Evolutionary conservation across 2,888 invertebrate genomes (phyloP), one percentile per base, ranked within the genome.

Genomic region (Pilophorus perplexus): DNA sequence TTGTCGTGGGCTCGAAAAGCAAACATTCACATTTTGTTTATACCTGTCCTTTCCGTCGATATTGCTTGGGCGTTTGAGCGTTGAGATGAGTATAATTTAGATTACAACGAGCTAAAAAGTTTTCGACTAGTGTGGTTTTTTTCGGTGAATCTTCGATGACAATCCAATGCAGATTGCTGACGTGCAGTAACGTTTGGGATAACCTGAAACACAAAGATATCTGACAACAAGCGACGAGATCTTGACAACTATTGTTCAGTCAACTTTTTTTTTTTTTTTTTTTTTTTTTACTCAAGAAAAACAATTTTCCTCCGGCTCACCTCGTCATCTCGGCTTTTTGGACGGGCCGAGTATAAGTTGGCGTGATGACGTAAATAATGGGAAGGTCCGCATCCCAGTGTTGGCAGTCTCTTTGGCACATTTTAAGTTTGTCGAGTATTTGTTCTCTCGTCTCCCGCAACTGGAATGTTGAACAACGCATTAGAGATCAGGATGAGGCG

Each of bases 261-360:
- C n/a, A n/a, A n/a, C n/a, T n/a, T n/a, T n/a, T n/a, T n/a, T n/a
- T n/a, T n/a, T n/a, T n/a, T n/a, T n/a, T n/a, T n/a, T n/a, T n/a
- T n/a, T n/a, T n/a, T n/a, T n/a, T n/a, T n/a, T n/a, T n/a, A n/a
- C n/a, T n/a, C n/a, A n/a, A n/a, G n/a, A n/a, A n/a, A n/a, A n/a
- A n/a, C 10, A 67, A 50, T 28, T n/a, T n/a, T 23, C 1, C 6
- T 37, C 1, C 1, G 2, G 16, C 46, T 16, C 18, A 86, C 87
- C 87, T 85, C 59, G 94, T 94, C 10, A 97, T 80, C 78, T 97
- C 97, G 8, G 96, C 96, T 78, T 93, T 93, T 79, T 97, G 96
- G 27, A 89, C 89, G 40, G 89, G 85, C 68, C 96, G 82, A 23
- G 85, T 78, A 77, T 94, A 93, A 0, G 96, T 97, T 33, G 96